These are phyloP conservation scores for Euclidia mi DNA, from an alignment of 2,888 invertebrate genomes.

Conservation along the genomic window DNA sequence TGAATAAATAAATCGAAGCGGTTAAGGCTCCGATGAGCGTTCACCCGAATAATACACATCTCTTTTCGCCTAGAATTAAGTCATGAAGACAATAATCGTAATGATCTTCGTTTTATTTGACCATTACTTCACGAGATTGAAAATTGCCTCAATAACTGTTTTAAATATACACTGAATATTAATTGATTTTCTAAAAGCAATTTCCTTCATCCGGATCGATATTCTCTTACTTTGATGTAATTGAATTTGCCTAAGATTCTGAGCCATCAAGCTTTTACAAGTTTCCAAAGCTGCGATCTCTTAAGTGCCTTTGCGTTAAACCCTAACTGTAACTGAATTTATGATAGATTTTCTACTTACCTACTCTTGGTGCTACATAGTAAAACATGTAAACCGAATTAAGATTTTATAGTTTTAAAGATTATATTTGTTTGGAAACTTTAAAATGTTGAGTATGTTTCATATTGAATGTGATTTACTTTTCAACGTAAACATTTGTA, in stretches of 20 bases:
- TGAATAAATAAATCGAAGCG: too few species aligned
- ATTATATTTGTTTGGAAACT: not conserved
- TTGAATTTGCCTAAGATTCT: conserved; percentile 28
- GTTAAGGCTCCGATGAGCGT: too few species aligned
- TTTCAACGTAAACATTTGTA: too few species aligned
- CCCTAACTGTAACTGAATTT: conserved; percentile 37
- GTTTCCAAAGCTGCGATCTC: conserved; percentile 26
- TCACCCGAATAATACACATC: too few species aligned
- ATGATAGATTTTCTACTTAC: conserved; percentile 17
- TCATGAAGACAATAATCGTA: too few species aligned
- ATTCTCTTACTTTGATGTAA: conserved; percentile 22
- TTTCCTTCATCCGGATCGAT: conserved; percentile 14
- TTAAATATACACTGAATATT: too few species aligned
- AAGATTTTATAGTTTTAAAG: conserved; percentile 8
- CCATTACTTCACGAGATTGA: too few species aligned
- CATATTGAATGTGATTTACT: too few species aligned
- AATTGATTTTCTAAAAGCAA: conserved; percentile 2
- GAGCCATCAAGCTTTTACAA: conserved; percentile 25
- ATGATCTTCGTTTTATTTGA: too few species aligned
- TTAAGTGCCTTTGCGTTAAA: conserved; percentile 25
- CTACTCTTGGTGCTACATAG: conserved; percentile 9
- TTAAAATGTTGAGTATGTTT: too few species aligned
- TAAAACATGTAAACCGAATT: conserved; percentile 1
- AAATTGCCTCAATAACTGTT: too few species aligned
- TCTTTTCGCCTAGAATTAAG: too few species aligned